Evolutionary conservation across 2,888 invertebrate genomes (phyloP), one percentile per base, ranked within the genome.

Genomic region (Dryobotodes eremita): DNA sequence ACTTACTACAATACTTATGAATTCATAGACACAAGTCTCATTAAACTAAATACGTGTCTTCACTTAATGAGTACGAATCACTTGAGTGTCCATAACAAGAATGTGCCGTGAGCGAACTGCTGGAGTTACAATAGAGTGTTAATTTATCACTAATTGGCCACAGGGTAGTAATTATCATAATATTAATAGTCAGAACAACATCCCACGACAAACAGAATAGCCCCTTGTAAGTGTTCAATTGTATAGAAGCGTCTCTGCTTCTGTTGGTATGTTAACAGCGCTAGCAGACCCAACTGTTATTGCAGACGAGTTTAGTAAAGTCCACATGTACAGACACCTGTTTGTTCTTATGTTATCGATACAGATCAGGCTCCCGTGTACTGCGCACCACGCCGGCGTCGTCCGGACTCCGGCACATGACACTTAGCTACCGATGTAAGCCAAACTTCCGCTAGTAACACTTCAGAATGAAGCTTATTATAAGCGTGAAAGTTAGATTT

Each of bases 401-500:
- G 57, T 42, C 70, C 36, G 70, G 57, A 13, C 70, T n/a, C 82
- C 77, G 68, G 61, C 83, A 80, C 80, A 66, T 50, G 73, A 71
- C 72, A 77, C 75, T 75, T 80, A 79, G 76, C 83, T 77, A 84
- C 79, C 86, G 80, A 81, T 76, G 69, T 79, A 85, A 90, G 89
- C 88, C 88, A 88, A 82, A 84, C 78, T 72, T 85, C 82, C 77
- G 82, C 87, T 83, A 84, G 80, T 83, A 86, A 85, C 88, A 88
- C 84, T 84, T 87, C 79, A 78, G 77, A 86, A 81, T 81, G 84
- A 91, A 90, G 91, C 90, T 89, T 86, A 86, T 89, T 89, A 88
- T 83, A 92, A 91, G 93, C 93, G 86, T 90, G 91, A 92, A 92
- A 88, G 91, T 93, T 92, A 93, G 90, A 89, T 91, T 89, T 89